A percentile compares a stretch with the other conserved stretches of the same genome.
Conservation (phyloP, 2,113 vertebrate genomes). For the Cavia aperea region DNA sequence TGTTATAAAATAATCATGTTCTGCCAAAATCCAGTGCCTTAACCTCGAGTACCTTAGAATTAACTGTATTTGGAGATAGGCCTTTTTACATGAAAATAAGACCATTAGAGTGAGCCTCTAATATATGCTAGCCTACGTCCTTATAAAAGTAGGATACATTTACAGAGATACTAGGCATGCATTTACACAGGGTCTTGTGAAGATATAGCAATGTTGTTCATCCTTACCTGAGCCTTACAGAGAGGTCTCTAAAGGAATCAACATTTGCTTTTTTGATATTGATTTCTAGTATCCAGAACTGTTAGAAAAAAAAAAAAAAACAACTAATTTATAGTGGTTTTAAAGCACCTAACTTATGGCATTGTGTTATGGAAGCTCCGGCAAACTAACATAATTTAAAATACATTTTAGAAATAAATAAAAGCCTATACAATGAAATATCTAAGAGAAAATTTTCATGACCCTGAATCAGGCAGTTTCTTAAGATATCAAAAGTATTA, state of each 20-base stretch:
- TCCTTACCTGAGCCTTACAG: not conserved
- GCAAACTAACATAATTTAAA: conserved; percentile 10
- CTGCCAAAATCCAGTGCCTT: not conserved
- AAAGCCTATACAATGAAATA: not conserved
- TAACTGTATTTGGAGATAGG: not conserved
- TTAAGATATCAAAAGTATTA: not conserved
- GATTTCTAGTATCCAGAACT: not conserved
- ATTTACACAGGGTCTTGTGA: not conserved
- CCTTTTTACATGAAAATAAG: not conserved
- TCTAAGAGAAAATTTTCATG: not conserved
- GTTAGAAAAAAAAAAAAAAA: not conserved
- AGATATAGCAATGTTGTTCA: too few relatives aligned
- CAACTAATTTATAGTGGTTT: not conserved
- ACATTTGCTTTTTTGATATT: not conserved
- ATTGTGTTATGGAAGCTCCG: not conserved
- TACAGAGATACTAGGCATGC: not conserved
- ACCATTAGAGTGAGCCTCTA: too few relatives aligned
- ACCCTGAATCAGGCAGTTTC: not conserved
- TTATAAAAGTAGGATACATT: not conserved
- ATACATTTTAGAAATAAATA: not conserved
- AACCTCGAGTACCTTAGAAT: not conserved
- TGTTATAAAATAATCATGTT: not conserved
- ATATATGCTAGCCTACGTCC: not conserved
- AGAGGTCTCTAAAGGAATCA: not conserved
- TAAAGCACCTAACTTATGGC: too few relatives aligned